Evolutionary conservation across 1,140 invertebrate genomes (phyloP).

Genomic region (Diachasma alloeum): DNA sequence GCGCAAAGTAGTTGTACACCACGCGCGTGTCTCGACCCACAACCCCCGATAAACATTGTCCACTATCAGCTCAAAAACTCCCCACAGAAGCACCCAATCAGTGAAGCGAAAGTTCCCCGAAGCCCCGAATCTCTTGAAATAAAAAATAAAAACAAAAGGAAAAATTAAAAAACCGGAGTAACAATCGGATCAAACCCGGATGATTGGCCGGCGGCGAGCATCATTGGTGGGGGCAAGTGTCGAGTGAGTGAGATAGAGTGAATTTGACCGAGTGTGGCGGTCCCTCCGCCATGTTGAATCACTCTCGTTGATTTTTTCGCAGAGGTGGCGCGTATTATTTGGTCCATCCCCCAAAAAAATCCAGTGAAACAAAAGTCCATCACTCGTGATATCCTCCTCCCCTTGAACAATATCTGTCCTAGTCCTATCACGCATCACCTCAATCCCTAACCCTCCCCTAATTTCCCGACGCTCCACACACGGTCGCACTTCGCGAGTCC

Average conservation of each 20-base stretch:
- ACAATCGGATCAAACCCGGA: not conserved
- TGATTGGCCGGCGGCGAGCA: not conserved
- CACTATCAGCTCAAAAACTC: too few species aligned
- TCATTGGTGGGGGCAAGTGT: not conserved
- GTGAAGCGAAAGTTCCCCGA: too few species aligned
- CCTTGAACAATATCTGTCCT: not conserved
- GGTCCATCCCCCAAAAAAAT: not conserved
- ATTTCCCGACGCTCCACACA: not conserved
- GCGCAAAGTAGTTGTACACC: not conserved
- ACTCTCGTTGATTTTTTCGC: constrained; percentile 33
- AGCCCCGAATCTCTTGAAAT: too few species aligned
- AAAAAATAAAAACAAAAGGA: not conserved
- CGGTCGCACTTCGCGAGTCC: not conserved
- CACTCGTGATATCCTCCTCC: too few species aligned
- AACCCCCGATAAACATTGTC: not conserved
- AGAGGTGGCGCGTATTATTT: constrained; percentile 31
- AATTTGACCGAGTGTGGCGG: constrained; percentile 11
- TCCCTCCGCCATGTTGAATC: constrained; percentile 37
- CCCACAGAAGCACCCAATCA: too few species aligned
- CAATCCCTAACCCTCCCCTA: not conserved
- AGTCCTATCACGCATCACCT: not conserved
- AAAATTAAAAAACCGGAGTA: not conserved
- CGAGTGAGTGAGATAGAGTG: not conserved
- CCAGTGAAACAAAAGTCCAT: not conserved
- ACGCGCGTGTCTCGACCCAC: constrained; percentile 11